Base-by-base conservation (phyloP, 2,888 invertebrate species). In the Candidula unifasciata region DNA sequence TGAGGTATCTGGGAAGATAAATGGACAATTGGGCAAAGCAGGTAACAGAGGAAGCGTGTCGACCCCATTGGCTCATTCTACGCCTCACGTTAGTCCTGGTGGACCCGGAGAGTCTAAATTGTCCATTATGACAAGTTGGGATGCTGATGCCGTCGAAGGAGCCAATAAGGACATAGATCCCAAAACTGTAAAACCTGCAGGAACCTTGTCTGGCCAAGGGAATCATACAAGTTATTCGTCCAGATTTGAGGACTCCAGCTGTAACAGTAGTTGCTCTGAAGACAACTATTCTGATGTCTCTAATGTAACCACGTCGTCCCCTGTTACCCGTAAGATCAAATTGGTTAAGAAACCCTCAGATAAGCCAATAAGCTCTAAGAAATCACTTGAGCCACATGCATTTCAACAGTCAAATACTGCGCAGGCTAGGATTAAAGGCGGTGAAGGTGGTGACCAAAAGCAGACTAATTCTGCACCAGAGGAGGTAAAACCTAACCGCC, bases 11-110 rank as follows among this genome's bases (percentile, higher is more conserved):
- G 27, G 30, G 18, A 79, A 71, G 73, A 10, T 27, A 0, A n/a
- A 18, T 2, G 35, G 24, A 54, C 60, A 77, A 13, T 52, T 44
- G 18, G 57, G 10, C 76, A 77, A 54, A 30, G 44, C n/a, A 13
- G 77, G 21, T 6, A 82, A 21, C 13, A 76, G 35, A 10, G 35
- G 16, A 10, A 52, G 76, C 24, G 64, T 73, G 1, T 84, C 84
- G 35, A 60, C 74, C 0, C 84, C 84, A 13, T 57, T 84, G 54
- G 84, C 84, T 24, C 84, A 84, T 73, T 84, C 84, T 16, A 84
- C 80, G 13, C 84, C 84, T 0, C 80, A 80, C 64, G 84, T 80
- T 33, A 84, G 84, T 35, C 84, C 84, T 3, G 37, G 84, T n/a
- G 76, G 84, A 10, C 8, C 27, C 0, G 76, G 68, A 18, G 80